Percentiles rank a stretch among this genome's conserved stretches.
These are phyloP conservation scores for Nilaparvata lugens DNA, from an alignment of 1,140 invertebrate species.

Conservation along the genomic window DNA sequence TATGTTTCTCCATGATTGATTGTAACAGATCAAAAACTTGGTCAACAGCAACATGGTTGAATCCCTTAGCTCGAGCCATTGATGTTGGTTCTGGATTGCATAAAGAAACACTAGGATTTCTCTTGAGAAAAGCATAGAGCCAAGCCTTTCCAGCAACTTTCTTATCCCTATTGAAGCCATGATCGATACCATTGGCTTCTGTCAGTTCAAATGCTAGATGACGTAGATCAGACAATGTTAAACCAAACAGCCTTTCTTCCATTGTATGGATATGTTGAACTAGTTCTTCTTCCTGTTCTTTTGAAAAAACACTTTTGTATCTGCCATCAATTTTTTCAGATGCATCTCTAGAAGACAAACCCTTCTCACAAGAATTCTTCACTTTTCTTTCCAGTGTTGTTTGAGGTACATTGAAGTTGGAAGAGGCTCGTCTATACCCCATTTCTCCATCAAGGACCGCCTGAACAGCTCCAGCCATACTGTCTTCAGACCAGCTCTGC, in stretches of 20 bases:
- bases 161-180: conserved; percentile 20
- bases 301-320: conserved; percentile 17
- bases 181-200: conserved; percentile 22
- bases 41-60: conserved; percentile 10
- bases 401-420: conserved; percentile 23
- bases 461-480: conserved; percentile 38
- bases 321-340: background rate
- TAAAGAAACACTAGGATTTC: conserved; percentile 6
- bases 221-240: conserved; percentile 17
- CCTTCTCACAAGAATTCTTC: conserved; percentile 13
- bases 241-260: conserved; percentile 20
- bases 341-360: conserved; percentile 5
- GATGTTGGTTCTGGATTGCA: conserved; percentile 13
- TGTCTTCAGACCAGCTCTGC: conserved; percentile 40
- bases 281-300: conserved; percentile 18
- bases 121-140: conserved; percentile 9
- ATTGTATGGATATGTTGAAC: conserved; percentile 17
- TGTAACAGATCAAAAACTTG: conserved; percentile 13
- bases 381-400: conserved; percentile 26
- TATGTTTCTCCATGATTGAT: conserved; percentile 10
- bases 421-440: conserved; percentile 38
- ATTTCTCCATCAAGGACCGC: conserved; percentile 41
- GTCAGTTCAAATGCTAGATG: conserved; percentile 23
- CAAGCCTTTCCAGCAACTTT: conserved; percentile 11
- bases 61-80: conserved; percentile 14